phyloP scores from a whole-genome alignment of 2,888 invertebrate genomes.

The Prosapia bicincta region DNA sequence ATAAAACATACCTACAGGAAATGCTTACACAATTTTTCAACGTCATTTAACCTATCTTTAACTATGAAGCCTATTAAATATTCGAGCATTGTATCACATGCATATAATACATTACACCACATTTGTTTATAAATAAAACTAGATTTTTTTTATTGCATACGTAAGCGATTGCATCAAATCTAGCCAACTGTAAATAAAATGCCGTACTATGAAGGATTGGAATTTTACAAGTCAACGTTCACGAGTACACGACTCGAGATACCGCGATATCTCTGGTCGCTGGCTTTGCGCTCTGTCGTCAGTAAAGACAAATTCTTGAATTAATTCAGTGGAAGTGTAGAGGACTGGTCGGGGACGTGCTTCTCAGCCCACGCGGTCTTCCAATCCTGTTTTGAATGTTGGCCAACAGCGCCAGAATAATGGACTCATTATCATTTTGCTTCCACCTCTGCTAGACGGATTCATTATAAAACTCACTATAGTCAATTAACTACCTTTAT shows the following conservation, averaged over 20 bases:
- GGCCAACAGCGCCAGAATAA: background rate
- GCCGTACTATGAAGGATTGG: too few species aligned
- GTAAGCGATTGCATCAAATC: too few species aligned
- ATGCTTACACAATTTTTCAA: too few species aligned
- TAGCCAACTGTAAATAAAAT: too few species aligned
- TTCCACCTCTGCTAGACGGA: background rate
- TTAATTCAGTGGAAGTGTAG: background rate
- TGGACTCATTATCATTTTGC: background rate
- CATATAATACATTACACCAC: too few species aligned
- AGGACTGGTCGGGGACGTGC: background rate
- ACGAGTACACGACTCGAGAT: background rate
- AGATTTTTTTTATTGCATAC: too few species aligned
- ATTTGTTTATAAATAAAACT: too few species aligned
- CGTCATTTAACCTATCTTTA: too few species aligned
- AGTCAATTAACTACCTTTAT: background rate
- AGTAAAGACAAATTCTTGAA: background rate
- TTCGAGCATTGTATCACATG: too few species aligned
- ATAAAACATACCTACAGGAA: too few species aligned
- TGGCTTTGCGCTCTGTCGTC: background rate
- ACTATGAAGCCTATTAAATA: too few species aligned
- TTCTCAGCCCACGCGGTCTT: background rate
- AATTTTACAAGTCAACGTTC: too few species aligned
- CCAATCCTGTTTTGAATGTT: slow-evolving; percentile 2
- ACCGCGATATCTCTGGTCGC: background rate
- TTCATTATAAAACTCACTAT: background rate